Conservation (phyloP, 2,888 invertebrate species). For the Diarsia dahlii region DNA sequence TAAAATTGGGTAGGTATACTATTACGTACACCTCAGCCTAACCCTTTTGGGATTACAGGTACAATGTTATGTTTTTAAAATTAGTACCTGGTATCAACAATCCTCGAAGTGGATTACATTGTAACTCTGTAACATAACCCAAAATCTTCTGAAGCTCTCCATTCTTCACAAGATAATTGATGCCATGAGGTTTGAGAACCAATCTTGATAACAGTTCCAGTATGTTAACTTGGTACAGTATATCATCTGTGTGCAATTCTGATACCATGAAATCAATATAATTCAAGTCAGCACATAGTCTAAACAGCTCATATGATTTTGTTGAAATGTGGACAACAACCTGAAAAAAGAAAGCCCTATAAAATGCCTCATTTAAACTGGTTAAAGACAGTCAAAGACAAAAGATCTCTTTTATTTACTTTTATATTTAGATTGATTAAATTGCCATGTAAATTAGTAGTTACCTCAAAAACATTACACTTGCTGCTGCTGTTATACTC, state of each 20-base stretch:
- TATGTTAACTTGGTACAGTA: conserved; percentile 95
- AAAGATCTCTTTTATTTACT: neutral
- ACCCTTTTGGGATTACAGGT: no score
- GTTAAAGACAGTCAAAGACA: neutral
- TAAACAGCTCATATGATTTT: conserved; percentile 91
- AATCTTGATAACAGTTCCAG: conserved; percentile 94
- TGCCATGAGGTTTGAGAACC: conserved; percentile 93
- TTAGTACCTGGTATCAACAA: conserved; percentile 93
- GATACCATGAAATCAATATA: conserved; percentile 92
- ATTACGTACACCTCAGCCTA: no score
- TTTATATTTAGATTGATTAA: no score
- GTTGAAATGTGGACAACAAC: conserved; percentile 92
- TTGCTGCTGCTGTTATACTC: conserved; percentile 90
- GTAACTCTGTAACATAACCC: conserved; percentile 90
- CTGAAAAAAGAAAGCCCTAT: conserved; percentile 76
- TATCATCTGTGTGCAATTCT: conserved; percentile 93
- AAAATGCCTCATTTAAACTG: neutral
- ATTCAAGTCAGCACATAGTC: conserved; percentile 91
- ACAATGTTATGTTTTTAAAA: neutral
- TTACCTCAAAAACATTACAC: conserved; percentile 93
- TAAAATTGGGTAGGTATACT: no score
- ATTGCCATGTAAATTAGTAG: neutral
- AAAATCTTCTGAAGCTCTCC: conserved; percentile 92
- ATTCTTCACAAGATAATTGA: conserved; percentile 93
- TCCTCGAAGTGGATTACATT: conserved; percentile 91